These are phyloP conservation scores for Drosophila navojoa DNA, from an alignment of 1,140 invertebrate genomes.

Conservation along the genomic window DNA sequence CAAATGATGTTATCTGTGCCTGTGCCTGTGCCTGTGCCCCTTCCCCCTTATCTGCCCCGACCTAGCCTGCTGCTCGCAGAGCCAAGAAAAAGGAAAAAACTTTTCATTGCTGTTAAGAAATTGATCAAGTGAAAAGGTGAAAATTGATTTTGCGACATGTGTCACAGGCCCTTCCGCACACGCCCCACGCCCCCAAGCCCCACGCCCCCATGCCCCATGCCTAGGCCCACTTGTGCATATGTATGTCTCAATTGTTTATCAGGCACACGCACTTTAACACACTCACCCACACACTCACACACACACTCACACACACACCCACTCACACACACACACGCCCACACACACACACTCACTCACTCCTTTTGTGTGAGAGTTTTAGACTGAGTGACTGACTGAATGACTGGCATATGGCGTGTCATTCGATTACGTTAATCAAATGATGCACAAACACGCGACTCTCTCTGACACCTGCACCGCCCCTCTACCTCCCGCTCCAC, in stretches of 20 bases:
- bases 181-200: neutral
- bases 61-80: constrained; percentile 18
- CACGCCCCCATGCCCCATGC: neutral
- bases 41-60: neutral
- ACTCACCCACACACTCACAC: constrained; percentile 10
- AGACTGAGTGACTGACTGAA: constrained; percentile 45
- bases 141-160: constrained; percentile 82
- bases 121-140: constrained; percentile 82
- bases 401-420: constrained; percentile 58
- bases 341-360: constrained; percentile 20
- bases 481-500: neutral
- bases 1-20: constrained; percentile 80
- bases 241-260: constrained; percentile 77
- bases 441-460: constrained; percentile 63
- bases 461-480: neutral
- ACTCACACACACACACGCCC: constrained; percentile 4
- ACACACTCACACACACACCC: neutral
- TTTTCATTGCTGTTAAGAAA: constrained; percentile 81
- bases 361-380: neutral
- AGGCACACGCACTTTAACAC: constrained; percentile 24
- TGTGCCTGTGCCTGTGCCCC: constrained; percentile 13
- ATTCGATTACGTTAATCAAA: constrained; percentile 82
- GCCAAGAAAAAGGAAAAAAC: constrained; percentile 56
- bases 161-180: constrained; percentile 8
- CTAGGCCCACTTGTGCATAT: constrained; percentile 9